Evolutionary conservation across 2,113 vertebrate genomes (phyloP).

Genomic region (Pelobates fuscus): DNA sequence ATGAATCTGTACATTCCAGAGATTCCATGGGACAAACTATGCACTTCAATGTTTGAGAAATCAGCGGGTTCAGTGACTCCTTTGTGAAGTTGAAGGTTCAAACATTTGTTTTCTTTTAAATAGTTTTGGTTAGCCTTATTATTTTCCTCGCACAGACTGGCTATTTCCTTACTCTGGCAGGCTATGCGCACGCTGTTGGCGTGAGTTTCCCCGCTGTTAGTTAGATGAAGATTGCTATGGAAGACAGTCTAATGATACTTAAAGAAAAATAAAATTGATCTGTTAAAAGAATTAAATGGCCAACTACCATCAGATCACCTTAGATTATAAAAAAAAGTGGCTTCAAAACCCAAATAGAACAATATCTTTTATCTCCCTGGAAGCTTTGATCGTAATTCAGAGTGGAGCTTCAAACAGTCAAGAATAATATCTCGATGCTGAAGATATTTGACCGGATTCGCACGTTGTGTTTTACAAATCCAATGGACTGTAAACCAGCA

Average conservation of each 20-base stretch:
- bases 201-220: not conserved
- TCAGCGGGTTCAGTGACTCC: too few relatives aligned
- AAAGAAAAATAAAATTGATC: slow-evolving; percentile 23
- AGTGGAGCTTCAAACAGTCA: slow-evolving; percentile 18
- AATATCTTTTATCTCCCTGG: slow-evolving; percentile 12
- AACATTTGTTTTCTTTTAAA: not conserved
- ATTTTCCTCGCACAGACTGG: not conserved
- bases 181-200: not conserved
- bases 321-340: slow-evolving; percentile 21
- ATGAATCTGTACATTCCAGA: too few relatives aligned
- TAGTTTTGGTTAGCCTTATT: not conserved
- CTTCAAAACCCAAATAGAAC: slow-evolving; percentile 19
- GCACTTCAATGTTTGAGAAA: too few relatives aligned
- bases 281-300: slow-evolving; percentile 10
- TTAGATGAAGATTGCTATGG: not conserved
- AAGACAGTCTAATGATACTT: slow-evolving; percentile 24
- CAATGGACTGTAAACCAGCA: not conserved
- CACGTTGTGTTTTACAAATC: slow-evolving; percentile 10
- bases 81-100: not conserved
- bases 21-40: too few relatives aligned
- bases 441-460: slow-evolving; percentile 21
- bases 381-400: slow-evolving; percentile 13
- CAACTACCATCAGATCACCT: slow-evolving; percentile 16
- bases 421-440: slow-evolving; percentile 2
- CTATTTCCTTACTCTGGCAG: not conserved